Percentiles rank a stretch among this genome's conserved stretches.
Conservation (phyloP, 1,140 invertebrate species). For the Paramacrobiotus metropolitanus region DNA sequence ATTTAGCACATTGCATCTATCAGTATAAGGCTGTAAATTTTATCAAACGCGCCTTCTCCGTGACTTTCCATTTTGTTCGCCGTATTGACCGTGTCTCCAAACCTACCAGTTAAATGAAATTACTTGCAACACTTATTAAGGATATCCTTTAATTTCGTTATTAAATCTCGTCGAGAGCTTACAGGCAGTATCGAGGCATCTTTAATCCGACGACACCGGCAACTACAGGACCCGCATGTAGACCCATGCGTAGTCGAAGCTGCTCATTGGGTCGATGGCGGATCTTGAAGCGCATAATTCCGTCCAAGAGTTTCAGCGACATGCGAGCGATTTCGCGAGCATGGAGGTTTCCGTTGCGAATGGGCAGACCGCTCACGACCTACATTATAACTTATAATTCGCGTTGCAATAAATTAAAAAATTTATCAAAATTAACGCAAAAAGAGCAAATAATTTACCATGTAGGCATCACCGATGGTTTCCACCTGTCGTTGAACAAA, state of each 20-base stretch:
- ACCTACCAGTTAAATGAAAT: no score
- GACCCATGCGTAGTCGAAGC: conserved; percentile 72
- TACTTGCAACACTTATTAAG: no score
- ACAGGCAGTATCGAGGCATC: conserved; percentile 65
- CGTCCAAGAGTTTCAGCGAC: conserved; percentile 58
- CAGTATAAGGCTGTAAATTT: no score
- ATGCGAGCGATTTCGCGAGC: conserved; percentile 43
- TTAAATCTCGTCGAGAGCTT: background rate
- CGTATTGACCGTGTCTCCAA: conserved; percentile 82
- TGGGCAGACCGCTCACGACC: conserved; percentile 34
- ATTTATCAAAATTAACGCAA: background rate
- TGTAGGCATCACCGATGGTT: conserved; percentile 70
- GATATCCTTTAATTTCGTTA: no score
- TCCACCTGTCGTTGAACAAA: conserved; percentile 53
- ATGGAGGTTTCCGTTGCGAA: conserved; percentile 31
- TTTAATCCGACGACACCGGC: conserved; percentile 50
- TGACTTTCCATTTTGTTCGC: conserved; percentile 82
- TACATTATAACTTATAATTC: background rate
- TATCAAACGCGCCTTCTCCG: no score
- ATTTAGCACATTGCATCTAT: conserved; percentile 4
- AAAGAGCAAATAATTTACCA: conserved; percentile 41
- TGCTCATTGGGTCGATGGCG: conserved; percentile 61
- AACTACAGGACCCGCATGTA: conserved; percentile 46
- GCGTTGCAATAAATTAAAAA: background rate
- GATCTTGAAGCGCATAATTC: conserved; percentile 67